These are phyloP conservation scores for Nylanderia fulva DNA, from an alignment of 1,140 invertebrate species.

Conservation along the genomic window DNA sequence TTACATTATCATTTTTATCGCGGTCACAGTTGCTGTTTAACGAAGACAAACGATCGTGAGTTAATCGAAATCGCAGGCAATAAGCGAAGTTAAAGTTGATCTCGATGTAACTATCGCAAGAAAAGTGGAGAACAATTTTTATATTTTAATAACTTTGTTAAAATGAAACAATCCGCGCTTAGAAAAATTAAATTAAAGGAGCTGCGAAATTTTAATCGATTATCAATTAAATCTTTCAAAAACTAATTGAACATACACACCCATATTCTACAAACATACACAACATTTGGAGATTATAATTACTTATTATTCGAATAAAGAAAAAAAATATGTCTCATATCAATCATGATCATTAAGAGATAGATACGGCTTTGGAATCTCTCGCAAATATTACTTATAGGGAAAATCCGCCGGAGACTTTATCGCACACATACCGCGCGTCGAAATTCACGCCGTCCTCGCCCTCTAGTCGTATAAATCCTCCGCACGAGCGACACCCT, in stretches of 20 bases:
- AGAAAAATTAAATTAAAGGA: background rate
- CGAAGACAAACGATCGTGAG: constrained; percentile 31
- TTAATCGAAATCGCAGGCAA: constrained; percentile 15
- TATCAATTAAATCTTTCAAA: background rate
- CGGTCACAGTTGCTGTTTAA: background rate
- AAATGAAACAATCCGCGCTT: background rate
- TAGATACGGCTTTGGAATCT: background rate
- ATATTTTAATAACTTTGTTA: background rate
- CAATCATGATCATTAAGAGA: background rate
- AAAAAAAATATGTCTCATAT: background rate
- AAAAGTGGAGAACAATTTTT: background rate
- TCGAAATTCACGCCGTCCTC: background rate
- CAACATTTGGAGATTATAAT: constrained; percentile 1
- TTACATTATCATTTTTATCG: constrained; percentile 43
- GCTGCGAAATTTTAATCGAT: too few species aligned
- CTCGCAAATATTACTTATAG: constrained; percentile 1
- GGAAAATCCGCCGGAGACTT: constrained; percentile 12
- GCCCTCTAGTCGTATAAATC: background rate
- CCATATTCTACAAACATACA: background rate
- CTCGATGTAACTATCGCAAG: background rate
- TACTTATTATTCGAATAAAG: background rate
- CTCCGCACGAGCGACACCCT: background rate
- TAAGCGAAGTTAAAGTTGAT: background rate
- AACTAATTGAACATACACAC: too few species aligned
- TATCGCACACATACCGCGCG: background rate